Evolutionary conservation across 2,797 vertebrate genomes (phyloP), one percentile per base, ranked within the genome.

Genomic region (Acrossocheilus fasciatus): DNA sequence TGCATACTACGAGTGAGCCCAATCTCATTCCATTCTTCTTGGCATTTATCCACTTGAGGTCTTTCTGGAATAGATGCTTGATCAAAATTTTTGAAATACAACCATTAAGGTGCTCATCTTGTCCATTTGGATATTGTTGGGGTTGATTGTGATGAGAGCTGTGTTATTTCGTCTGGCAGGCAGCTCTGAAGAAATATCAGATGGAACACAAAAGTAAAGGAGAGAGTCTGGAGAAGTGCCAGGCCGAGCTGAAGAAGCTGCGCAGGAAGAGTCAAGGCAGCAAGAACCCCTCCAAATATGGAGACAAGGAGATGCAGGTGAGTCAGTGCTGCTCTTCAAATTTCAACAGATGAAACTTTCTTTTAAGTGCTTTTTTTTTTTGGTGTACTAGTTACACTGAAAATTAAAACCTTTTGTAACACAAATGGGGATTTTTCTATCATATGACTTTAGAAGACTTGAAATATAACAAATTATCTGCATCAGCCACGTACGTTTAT

Each of bases 271-370:
- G 97, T 91, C 97, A 97, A 86, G 96, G 96, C n/a, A 97, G 96
- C 93, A 97, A 96, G 88, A 97, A 96, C 87, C 95, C 96, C 0
- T 94, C 96, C 93, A 97, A 97, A 50, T 97, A 97, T 86, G 96
- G 96, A 0, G 96, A 97, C 89, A 97, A 98, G 83, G 97, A 98
- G 93, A 96, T 98, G 95, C 97, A 99, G 98, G 97, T 99, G 87
- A 90, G 93, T 86, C 78, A 84, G 9, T 54, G 59, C 14, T 76
- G 23, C 68, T 39, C 36, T 84, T 62, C 14, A 39, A 18, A 62
- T 81, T 69, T 69, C 6, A 78, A 57, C 75, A 30, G 62, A 69
- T 8, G 26, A 18, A 20, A 17, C 39, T 52, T 73, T 3, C 68
- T 72, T 83, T 83, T 45, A 72, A 45, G 76, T 20, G 41, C 34